Percentiles rank a stretch among this genome's conserved stretches.
Evolutionary conservation across 37 sponge, comb jelly and placozoan species (phyloP).

Genomic region (Diacarnus erythraeanus): DNA sequence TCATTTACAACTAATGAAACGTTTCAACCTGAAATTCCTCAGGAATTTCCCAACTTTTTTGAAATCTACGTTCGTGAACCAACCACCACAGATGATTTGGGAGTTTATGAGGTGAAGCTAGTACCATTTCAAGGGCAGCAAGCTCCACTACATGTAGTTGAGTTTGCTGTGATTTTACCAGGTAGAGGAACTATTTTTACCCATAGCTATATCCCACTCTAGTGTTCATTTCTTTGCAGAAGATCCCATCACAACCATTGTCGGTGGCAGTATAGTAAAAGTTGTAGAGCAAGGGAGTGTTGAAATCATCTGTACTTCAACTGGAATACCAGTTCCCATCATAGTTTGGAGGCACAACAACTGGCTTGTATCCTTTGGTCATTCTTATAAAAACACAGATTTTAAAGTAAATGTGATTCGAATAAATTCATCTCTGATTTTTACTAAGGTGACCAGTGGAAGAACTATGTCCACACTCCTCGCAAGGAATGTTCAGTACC

Average conservation of each 20-base stretch:
- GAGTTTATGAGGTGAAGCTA: constrained; percentile 7
- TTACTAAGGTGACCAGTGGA: neutral
- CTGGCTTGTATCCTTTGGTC: neutral
- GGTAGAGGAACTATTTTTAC: neutral
- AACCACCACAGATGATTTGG: constrained; percentile 14
- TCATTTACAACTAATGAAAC: no score
- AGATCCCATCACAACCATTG: neutral
- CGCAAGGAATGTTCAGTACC: constrained; percentile 15
- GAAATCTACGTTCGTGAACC: constrained; percentile 33
- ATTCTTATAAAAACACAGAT: neutral
- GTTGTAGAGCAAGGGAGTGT: constrained; percentile 22
- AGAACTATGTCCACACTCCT: constrained; percentile 3
- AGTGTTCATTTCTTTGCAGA: neutral
- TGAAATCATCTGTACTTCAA: constrained; percentile 27
- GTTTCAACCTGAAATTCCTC: no score
- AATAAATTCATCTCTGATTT: no score
- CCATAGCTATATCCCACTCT: neutral
- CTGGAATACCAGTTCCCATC: constrained; percentile 39
- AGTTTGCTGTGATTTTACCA: constrained; percentile 6
- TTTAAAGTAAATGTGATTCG: no score
- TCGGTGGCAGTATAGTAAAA: neutral
- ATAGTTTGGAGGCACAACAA: constrained; percentile 29
- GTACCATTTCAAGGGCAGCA: neutral
- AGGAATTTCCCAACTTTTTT: constrained; percentile 20
- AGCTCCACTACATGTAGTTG: neutral